phyloP scores from a whole-genome alignment of 2,888 invertebrate species.

The Periphyllus acericola region DNA sequence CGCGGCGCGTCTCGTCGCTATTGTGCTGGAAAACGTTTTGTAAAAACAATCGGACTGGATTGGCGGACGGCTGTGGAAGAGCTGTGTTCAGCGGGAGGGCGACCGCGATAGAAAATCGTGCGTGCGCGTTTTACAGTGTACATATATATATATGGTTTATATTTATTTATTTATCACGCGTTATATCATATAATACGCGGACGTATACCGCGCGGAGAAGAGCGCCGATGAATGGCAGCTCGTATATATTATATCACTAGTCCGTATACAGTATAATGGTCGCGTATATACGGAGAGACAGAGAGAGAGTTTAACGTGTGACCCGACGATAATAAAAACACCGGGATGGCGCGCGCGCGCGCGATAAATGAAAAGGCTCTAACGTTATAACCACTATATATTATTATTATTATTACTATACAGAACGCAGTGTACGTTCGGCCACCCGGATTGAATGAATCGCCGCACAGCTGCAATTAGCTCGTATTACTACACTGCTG shows the following conservation, averaged over 20 bases:
- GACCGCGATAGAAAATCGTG: too few relatives aligned
- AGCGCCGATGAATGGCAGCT: not conserved
- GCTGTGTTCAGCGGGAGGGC: too few relatives aligned
- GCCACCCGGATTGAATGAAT: slow-evolving; percentile 30
- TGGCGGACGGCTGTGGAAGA: not conserved
- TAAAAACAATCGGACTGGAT: not conserved
- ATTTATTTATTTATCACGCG: not conserved
- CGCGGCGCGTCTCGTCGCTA: not conserved
- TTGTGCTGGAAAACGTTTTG: not conserved
- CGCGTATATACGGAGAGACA: not conserved
- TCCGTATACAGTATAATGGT: not conserved
- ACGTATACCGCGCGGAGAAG: too few relatives aligned
- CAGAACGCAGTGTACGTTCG: not conserved
- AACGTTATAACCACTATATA: not conserved
- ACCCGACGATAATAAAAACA: not conserved
- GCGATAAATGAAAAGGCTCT: not conserved
- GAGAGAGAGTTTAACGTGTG: not conserved
- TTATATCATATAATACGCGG: too few relatives aligned
- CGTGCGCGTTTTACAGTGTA: too few relatives aligned
- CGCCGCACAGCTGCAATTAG: slow-evolving; percentile 12
- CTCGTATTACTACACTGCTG: not conserved
- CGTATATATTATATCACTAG: too few relatives aligned
- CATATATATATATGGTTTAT: not conserved
- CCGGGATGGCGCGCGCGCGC: slow-evolving; percentile 1
- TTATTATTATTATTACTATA: not conserved